Evolutionary conservation across 2,888 invertebrate genomes (phyloP).

Genomic region (Nebria salina): DNA sequence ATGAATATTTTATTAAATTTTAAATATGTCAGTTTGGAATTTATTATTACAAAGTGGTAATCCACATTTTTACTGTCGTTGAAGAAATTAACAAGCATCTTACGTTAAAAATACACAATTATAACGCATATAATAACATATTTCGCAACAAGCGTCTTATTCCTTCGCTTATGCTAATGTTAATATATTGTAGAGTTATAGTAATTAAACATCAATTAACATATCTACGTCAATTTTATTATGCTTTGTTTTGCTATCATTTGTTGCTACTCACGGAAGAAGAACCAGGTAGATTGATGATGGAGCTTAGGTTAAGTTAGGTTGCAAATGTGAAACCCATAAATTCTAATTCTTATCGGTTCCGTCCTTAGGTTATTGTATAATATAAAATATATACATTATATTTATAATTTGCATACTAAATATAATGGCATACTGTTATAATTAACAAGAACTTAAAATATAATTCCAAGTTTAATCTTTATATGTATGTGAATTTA

Average conservation of each 20-base stretch:
- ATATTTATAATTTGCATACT: neutral
- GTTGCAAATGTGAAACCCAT: neutral
- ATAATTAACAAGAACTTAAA: neutral
- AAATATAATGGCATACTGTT: neutral
- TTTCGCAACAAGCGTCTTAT: neutral
- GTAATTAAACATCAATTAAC: constrained; percentile 1
- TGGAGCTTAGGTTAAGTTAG: neutral
- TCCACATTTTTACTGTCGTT: no score
- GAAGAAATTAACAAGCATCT: neutral
- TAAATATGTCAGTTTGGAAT: no score
- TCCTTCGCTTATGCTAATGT: neutral
- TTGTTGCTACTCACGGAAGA: neutral
- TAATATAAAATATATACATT: neutral
- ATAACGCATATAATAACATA: neutral
- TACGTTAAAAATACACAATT: neutral
- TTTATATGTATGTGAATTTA: neutral
- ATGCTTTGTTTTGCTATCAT: neutral
- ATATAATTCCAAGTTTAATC: neutral
- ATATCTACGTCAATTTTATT: neutral
- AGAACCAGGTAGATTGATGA: neutral
- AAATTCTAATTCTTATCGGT: neutral
- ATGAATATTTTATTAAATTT: no score
- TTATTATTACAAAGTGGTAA: no score
- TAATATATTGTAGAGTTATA: neutral
- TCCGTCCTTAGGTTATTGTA: neutral